Evolutionary conservation across 2,888 invertebrate species (phyloP).

Genomic region (Drosophila koepferae): DNA sequence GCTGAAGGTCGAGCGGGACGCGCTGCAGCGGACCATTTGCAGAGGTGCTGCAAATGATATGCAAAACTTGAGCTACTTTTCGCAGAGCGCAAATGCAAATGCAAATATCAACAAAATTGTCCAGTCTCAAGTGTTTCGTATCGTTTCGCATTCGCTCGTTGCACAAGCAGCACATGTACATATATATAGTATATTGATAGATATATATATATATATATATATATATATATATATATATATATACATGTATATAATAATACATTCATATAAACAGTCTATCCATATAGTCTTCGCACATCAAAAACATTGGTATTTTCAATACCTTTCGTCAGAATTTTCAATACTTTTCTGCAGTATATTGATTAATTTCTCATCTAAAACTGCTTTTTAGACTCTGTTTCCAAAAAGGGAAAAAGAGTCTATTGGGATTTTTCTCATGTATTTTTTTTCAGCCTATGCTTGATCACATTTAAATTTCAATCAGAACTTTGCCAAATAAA

Average conservation of each 20-base stretch:
- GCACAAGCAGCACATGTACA: not conserved
- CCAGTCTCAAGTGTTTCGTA: conserved; percentile 12
- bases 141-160: not conserved
- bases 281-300: not conserved
- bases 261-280: not conserved
- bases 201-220: not conserved
- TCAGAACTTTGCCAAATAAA: too few species aligned
- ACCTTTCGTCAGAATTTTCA: too few species aligned
- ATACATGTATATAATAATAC: not conserved
- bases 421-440: too few species aligned
- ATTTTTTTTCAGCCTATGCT: too few species aligned
- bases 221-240: not conserved
- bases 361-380: too few species aligned
- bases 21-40: not conserved
- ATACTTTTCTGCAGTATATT: too few species aligned
- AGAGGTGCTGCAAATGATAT: conserved; percentile 32
- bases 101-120: conserved; percentile 23
- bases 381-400: too few species aligned
- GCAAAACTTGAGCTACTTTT: conserved; percentile 68
- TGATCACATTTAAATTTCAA: too few species aligned
- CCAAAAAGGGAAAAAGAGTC: too few species aligned
- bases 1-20: conserved; percentile 38
- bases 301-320: not conserved
- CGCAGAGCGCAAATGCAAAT: conserved; percentile 14
- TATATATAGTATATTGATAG: too few species aligned